A percentile compares a stretch with the other conserved stretches of the same genome.
These are phyloP conservation scores for Tetrapedia diversipes DNA, from an alignment of 2,888 invertebrate species.

Conservation along the genomic window DNA sequence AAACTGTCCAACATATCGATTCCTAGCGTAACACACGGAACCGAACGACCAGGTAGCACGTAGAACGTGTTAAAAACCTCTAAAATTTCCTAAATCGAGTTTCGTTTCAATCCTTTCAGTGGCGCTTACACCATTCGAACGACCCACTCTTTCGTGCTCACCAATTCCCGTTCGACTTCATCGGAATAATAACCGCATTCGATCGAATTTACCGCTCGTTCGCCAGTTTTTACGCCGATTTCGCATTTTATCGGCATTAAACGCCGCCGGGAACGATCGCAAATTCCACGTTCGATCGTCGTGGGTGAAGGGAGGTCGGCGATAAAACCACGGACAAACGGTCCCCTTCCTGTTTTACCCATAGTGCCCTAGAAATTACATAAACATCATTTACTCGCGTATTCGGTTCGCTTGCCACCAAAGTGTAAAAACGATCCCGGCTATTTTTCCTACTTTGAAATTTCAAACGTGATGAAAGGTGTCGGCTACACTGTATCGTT, in stretches of 20 bases:
- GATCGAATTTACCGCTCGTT: neutral
- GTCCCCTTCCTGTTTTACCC: conserved; percentile 43
- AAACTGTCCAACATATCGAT: neutral
- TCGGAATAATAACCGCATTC: neutral
- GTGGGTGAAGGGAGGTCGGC: conserved; percentile 2
- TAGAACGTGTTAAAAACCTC: neutral
- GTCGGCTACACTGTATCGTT: too few species aligned
- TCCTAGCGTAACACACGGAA: neutral
- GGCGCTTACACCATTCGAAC: neutral
- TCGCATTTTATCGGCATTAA: neutral
- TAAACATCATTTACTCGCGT: too few species aligned
- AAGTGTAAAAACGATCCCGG: too few species aligned
- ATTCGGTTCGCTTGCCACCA: too few species aligned
- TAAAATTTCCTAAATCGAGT: neutral
- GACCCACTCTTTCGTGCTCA: neutral
- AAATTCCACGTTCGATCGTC: conserved; percentile 43
- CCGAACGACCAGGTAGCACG: too few species aligned
- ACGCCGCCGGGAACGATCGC: conserved; percentile 12
- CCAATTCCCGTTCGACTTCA: neutral
- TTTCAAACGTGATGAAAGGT: too few species aligned
- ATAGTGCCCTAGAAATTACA: conserved; percentile 61
- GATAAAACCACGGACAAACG: conserved; percentile 50
- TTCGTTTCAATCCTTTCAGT: neutral
- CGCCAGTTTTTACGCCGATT: neutral
- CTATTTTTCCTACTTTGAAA: too few species aligned